A percentile compares a stretch with the other conserved stretches of the same genome.
Conservation (phyloP, 2,113 vertebrate genomes). For the Onychorhynchus coronatus region DNA sequence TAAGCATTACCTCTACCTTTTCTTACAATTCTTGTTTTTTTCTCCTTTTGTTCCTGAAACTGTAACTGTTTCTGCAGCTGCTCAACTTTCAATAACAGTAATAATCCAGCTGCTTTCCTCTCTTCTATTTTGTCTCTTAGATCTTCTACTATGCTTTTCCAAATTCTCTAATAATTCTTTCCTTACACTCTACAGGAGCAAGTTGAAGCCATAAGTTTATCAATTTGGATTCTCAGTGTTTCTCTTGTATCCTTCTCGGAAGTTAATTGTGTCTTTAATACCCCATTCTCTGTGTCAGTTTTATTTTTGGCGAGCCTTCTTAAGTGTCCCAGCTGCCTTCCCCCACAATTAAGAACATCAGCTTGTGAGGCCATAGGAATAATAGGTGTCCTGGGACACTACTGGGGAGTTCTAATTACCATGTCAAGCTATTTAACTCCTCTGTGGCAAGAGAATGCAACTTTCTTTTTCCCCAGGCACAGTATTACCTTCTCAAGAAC, state of each 20-base stretch:
- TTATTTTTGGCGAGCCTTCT: background rate
- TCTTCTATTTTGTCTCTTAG: background rate
- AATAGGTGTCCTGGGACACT: too few species aligned
- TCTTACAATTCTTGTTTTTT: background rate
- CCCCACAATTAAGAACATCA: background rate
- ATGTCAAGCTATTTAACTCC: background rate
- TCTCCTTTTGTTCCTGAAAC: background rate
- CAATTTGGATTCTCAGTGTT: background rate
- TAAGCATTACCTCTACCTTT: background rate
- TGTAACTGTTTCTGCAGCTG: background rate
- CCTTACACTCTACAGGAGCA: background rate
- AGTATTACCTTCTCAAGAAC: background rate
- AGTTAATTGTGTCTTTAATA: background rate
- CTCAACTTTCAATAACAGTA: background rate
- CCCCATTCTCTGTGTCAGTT: background rate
- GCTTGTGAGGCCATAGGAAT: background rate
- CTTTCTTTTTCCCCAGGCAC: background rate
- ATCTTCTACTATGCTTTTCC: background rate
- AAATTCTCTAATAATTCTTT: background rate
- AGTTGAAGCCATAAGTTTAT: background rate
- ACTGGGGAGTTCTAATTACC: background rate
- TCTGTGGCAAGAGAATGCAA: background rate
- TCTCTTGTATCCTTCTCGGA: background rate
- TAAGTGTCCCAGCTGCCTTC: background rate
- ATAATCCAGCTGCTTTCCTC: background rate